phyloP scores from a whole-genome alignment of 2,113 vertebrate species.

The Sturnus vulgaris region DNA sequence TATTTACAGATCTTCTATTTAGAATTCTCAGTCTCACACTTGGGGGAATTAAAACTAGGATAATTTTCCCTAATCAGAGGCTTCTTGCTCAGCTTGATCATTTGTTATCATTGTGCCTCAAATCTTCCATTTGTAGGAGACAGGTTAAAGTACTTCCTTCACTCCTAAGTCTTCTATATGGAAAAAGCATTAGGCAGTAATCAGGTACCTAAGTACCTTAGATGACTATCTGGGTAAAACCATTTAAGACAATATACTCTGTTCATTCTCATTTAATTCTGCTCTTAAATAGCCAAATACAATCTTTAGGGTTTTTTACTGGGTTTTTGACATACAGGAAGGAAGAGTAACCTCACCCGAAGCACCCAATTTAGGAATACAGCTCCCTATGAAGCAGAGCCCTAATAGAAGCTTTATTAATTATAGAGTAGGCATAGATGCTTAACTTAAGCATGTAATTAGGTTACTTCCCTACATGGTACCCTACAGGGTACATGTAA shows the following conservation, averaged over 20 bases:
- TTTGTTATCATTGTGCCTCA: background rate
- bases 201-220: background rate
- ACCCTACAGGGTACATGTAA: background rate
- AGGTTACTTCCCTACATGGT: background rate
- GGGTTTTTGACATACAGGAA: background rate
- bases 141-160: background rate
- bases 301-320: background rate
- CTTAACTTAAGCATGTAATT: background rate
- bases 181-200: constrained; percentile 16
- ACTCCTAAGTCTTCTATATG: background rate
- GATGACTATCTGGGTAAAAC: constrained; percentile 6
- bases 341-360: background rate
- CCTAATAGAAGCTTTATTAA: background rate
- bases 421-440: background rate
- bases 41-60: background rate
- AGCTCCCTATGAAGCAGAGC: background rate
- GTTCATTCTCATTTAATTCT: background rate
- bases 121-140: background rate
- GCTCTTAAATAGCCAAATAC: background rate
- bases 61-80: background rate
- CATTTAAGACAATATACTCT: background rate
- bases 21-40: background rate
- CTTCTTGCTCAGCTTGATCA: background rate
- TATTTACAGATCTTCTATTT: background rate
- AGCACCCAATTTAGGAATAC: background rate